Conservation (phyloP, 30 jellyfish, hydroid and myxozoan species). For the Clytia hemisphaerica region DNA sequence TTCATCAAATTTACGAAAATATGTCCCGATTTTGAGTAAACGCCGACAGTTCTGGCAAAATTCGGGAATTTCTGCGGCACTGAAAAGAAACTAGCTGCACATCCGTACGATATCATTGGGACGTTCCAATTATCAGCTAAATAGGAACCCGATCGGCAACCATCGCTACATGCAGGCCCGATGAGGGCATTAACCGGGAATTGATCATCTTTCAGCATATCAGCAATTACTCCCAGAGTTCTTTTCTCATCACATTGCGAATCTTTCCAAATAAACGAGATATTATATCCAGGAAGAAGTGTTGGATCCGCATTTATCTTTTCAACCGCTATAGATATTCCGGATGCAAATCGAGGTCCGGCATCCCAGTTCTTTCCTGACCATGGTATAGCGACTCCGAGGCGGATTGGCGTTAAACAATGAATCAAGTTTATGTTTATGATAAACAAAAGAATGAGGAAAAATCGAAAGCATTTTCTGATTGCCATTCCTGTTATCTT, state of each 20-base stretch:
- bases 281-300: slow-evolving; percentile 54
- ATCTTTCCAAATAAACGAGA: slow-evolving; percentile 64
- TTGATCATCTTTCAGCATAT: slow-evolving; percentile 23
- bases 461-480: no score
- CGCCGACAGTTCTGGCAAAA: slow-evolving; percentile 83
- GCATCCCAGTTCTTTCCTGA: slow-evolving; percentile 75
- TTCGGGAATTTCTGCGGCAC: slow-evolving; percentile 42
- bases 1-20: slow-evolving; percentile 60
- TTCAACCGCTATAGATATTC: slow-evolving; percentile 57
- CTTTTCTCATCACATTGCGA: slow-evolving; percentile 65
- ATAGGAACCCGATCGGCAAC: slow-evolving; percentile 60
- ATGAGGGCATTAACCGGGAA: slow-evolving; percentile 70
- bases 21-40: slow-evolving; percentile 61
- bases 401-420: no score
- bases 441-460: no score
- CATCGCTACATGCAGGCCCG: slow-evolving; percentile 90
- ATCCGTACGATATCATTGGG: slow-evolving; percentile 76
- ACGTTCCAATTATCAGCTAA: slow-evolving; percentile 70
- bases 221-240: slow-evolving; percentile 50
- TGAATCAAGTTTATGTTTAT: no score
- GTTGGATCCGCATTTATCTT: slow-evolving; percentile 46
- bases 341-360: slow-evolving; percentile 82
- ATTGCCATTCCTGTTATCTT: no score
- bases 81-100: slow-evolving; percentile 56
- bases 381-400: slow-evolving; percentile 88